These are phyloP conservation scores for Andrena haemorrhoa DNA, from an alignment of 2,888 invertebrate species.

Conservation along the genomic window DNA sequence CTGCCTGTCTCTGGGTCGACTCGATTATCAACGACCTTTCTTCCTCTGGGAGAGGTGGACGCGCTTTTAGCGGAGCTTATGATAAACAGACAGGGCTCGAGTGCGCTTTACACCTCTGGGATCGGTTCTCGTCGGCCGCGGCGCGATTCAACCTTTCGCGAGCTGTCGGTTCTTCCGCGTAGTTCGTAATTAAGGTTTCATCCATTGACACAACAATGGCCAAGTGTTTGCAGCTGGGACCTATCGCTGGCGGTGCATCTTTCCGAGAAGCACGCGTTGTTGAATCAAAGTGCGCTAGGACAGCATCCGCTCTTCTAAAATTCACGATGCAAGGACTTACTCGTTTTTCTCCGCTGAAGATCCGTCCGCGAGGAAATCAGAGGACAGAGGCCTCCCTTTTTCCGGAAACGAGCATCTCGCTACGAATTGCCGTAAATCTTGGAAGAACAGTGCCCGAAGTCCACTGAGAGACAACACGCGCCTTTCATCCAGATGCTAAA, in stretches of 20 bases:
- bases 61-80: not conserved
- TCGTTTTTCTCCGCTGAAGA: no score
- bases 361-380: not conserved
- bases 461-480: constrained; percentile 5
- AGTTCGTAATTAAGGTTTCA: not conserved
- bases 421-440: not conserved
- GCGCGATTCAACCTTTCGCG: not conserved
- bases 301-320: constrained; percentile 9
- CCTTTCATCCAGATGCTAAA: constrained; percentile 17
- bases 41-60: not conserved
- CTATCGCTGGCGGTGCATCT: not conserved
- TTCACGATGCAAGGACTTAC: not conserved
- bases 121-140: not conserved
- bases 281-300: no score
- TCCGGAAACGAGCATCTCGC: not conserved
- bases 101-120: no score
- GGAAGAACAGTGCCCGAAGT: not conserved
- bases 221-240: not conserved
- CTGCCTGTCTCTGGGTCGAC: not conserved
- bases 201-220: constrained; percentile 14
- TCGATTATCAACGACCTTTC: not conserved
- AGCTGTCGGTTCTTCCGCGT: constrained; percentile 4
- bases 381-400: not conserved
- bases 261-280: constrained; percentile 2
- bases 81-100: not conserved